Evolutionary conservation across 2,797 vertebrate genomes (phyloP).

Genomic region (Pipistrellus nathusii): DNA sequence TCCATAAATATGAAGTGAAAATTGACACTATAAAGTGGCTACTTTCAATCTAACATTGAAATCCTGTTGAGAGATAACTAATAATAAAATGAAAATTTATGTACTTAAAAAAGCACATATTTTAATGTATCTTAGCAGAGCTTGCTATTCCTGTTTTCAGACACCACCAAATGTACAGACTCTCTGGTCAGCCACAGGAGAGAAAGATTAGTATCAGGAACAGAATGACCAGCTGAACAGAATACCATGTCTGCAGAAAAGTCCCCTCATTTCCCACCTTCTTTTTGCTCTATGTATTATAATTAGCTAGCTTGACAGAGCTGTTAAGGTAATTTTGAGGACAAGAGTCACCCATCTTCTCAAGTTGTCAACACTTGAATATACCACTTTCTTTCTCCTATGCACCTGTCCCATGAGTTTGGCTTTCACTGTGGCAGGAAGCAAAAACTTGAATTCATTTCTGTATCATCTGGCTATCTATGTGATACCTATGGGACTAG

Average conservation of each 20-base stretch:
- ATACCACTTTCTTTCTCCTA: neutral
- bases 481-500: neutral
- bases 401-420: neutral
- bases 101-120: neutral
- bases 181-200: neutral
- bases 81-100: neutral
- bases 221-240: neutral
- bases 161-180: neutral
- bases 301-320: neutral
- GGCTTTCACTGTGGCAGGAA: neutral
- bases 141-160: neutral
- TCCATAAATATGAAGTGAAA: neutral
- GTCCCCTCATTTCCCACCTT: neutral
- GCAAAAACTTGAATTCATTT: neutral
- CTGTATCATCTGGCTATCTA: neutral
- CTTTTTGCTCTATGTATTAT: neutral
- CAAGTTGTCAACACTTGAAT: neutral
- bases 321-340: neutral
- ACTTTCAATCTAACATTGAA: neutral
- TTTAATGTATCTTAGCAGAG: neutral
- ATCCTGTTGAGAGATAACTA: neutral
- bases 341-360: neutral
- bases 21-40: neutral
- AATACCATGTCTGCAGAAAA: neutral
- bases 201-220: neutral